These are phyloP conservation scores for Ectemnius lituratus DNA, from an alignment of 2,888 invertebrate species.

Conservation along the genomic window DNA sequence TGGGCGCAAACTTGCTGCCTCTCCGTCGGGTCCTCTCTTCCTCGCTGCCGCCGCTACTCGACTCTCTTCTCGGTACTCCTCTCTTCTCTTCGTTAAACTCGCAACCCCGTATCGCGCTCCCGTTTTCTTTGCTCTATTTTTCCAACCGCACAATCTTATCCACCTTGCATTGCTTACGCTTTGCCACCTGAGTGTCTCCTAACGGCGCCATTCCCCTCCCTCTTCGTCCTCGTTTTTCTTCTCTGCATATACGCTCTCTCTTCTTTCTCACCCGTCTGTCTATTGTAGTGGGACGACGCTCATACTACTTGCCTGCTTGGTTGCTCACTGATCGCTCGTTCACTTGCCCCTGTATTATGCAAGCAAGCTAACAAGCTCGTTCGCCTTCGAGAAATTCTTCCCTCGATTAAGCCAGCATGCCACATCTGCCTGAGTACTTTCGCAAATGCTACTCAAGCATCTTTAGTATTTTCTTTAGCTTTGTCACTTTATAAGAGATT, in stretches of 20 bases:
- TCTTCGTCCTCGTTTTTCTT: neutral
- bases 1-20: constrained; percentile 41
- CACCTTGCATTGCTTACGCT: constrained; percentile 6
- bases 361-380: constrained; percentile 29
- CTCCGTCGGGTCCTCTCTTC: constrained; percentile 5
- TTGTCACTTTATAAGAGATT: too few relatives aligned
- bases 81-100: neutral
- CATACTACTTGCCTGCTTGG: too few relatives aligned
- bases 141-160: neutral
- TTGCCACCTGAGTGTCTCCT: neutral
- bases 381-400: constrained; percentile 36
- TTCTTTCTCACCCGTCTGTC: neutral
- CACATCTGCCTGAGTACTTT: constrained; percentile 57
- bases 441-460: neutral
- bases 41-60: constrained; percentile 10
- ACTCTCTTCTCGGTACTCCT: neutral
- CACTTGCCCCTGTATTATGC: constrained; percentile 53
- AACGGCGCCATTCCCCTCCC: neutral
- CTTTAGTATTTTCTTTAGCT: too few relatives aligned
- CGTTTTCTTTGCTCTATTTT: neutral
- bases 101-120: neutral
- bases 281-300: neutral
- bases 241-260: neutral
- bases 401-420: constrained; percentile 55
- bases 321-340: neutral